Evolutionary conservation across 2,888 invertebrate species (phyloP), one percentile per base, ranked within the genome.

Genomic region (Cecidostiba fungosa): DNA sequence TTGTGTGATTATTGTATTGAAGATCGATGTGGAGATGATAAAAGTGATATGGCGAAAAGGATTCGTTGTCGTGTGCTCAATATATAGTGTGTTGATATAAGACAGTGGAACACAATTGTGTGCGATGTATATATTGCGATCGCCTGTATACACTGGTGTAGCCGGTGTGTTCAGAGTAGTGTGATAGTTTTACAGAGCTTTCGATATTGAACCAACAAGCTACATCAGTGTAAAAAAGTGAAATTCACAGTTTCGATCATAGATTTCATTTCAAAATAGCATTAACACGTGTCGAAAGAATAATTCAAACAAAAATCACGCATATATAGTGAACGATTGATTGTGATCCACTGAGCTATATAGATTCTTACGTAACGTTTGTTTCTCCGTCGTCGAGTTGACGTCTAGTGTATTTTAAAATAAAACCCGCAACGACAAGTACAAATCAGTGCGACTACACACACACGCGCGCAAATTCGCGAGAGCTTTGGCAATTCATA

Each of bases 401-500:
- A 19, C 50, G 19, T n/a, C n/a, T n/a, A n/a, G n/a, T n/a, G n/a
- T 4, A 62, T 43, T 47, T 77, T 77, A 29, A 83, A 84, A 66
- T 50, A 50, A 43, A 66, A 14, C 66, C 5, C 29, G n/a, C n/a
- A 43, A 54, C 8, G 72, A 81, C 85, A 77, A 76, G 66, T 81
- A 85, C 59, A 72, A 74, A 32, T 85, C 66, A 74, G 82, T 12
- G 39, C 66, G 59, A 59, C 77, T 69, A 80, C 82, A 82, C 12
- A 72, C n/a, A 66, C 39, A 10, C 59, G 73, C 16, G 14, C 14
- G 16, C 62, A 47, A 59, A 82, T 69, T 78, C 14, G 74, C 47
- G 47, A 47, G 47, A 47, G 54, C 54, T 69, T 73, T 54, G 50
- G 82, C 59, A 79, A 85, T 85, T 82, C 69, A n/a, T n/a, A n/a